Conservation (phyloP, 2,797 vertebrate species). For the Knipowitschia caucasica region DNA sequence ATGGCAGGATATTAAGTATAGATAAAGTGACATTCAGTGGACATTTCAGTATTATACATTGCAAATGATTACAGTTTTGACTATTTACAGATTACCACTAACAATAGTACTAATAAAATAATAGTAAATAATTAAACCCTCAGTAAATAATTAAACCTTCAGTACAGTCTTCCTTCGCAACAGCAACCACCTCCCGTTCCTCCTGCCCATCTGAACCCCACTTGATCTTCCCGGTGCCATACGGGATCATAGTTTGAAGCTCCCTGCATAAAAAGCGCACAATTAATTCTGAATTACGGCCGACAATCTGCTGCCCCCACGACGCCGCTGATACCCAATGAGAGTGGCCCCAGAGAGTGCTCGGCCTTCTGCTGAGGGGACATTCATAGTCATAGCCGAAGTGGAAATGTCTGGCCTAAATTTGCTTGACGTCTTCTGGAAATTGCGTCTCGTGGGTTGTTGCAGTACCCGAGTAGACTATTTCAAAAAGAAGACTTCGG, state of each 20-base stretch:
- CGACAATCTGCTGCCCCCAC: slow-evolving; percentile 52
- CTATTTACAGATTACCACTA: too few relatives aligned
- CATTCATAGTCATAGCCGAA: slow-evolving; percentile 14
- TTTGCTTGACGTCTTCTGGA: slow-evolving; percentile 56
- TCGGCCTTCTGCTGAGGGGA: slow-evolving; percentile 13
- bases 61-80: too few relatives aligned
- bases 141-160: too few relatives aligned
- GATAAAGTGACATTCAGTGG: too few relatives aligned
- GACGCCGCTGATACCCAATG: slow-evolving; percentile 28
- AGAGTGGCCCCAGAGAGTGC: slow-evolving; percentile 22
- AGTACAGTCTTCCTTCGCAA: too few relatives aligned
- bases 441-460: slow-evolving; percentile 48
- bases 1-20: too few relatives aligned
- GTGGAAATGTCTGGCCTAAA: slow-evolving; percentile 58
- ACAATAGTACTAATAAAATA: too few relatives aligned
- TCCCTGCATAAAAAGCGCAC: slow-evolving; percentile 40
- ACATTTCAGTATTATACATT: too few relatives aligned
- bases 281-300: slow-evolving; percentile 51
- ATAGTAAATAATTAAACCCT: too few relatives aligned
- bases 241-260: slow-evolving; percentile 50
- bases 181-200: neutral
- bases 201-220: slow-evolving; percentile 13
- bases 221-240: slow-evolving; percentile 34
- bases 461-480: slow-evolving; percentile 57
- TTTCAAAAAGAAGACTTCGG: slow-evolving; percentile 42